Base-by-base conservation (phyloP, 2,113 vertebrate genomes). In the Balaenoptera acutorostrata region DNA sequence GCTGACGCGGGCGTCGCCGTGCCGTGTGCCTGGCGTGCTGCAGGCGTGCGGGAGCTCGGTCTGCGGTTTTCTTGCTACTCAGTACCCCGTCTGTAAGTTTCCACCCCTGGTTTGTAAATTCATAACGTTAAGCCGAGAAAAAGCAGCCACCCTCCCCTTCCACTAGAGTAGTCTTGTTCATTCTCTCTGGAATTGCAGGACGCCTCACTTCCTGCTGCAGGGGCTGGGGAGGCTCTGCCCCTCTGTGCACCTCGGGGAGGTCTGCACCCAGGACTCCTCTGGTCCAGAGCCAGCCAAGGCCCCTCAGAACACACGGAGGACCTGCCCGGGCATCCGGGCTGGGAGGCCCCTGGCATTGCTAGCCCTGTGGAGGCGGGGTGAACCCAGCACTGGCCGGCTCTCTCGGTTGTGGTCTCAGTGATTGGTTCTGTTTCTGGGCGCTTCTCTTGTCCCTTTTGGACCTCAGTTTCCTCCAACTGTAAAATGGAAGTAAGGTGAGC, bases 151-250 rank as follows among this genome's bases (percentile, higher is more conserved):
- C 2, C 5, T 7, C 57, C 25, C 72, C 46, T 59, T 6, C 5
- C 6, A 0, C 3, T 6, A 12, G 77, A 10, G 20, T 0, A 2
- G 20, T 1, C 44, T 2, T 10, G n/a, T 68, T 7, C 0, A 2
- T 17, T 18, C 27, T 18, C 5, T 20, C 68, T 10, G 31, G 29
- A 55, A 10, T 2, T 1, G 5, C 72, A 3, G 39, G 55, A 4
- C 4, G 1, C 36, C 17, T 29, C 8, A 18, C 15, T 23, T 6
- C 6, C 20, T 13, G 78, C 5, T 12, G 21, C 14, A 25, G 36
- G 36, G 36, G 49, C 27, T 1, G 0, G 36, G 29, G 29, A 8
- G 4, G 33, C n/a, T 31, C 85, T 59, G 69, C 3, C 36, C 36
- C 29, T 11, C 3, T 15, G 64, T 3, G 1, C 1, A 12, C 86